These are phyloP conservation scores for Caenorhabditis sulstoni DNA, from an alignment of 2,888 invertebrate species.

Conservation along the genomic window DNA sequence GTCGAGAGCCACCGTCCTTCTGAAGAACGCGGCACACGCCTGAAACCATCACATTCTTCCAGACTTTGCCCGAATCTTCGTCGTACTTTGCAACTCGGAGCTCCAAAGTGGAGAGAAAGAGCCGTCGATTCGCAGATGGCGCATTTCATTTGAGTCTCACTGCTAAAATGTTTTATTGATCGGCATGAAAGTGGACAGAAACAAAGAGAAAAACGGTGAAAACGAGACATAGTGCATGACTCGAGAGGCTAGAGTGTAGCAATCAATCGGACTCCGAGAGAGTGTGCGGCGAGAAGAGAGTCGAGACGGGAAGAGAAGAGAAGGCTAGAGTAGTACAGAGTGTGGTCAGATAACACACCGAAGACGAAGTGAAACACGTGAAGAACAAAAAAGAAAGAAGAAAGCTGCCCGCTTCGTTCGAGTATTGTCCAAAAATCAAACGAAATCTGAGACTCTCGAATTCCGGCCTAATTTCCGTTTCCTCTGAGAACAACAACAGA, in stretches of 20 bases:
- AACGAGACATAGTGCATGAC: conserved; percentile 3
- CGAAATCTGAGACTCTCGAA: background rate
- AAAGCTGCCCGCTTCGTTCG: too few species aligned
- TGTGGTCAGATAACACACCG: conserved; percentile 1
- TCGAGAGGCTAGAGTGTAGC: conserved; percentile 46
- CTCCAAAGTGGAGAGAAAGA: conserved; percentile 54
- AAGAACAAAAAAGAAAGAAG: background rate
- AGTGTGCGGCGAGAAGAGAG: conserved; percentile 17
- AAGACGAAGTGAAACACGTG: background rate
- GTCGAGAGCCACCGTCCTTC: conserved; percentile 51
- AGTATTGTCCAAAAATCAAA: too few species aligned
- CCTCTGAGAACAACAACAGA: too few species aligned
- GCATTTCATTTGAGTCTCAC: conserved; percentile 46
- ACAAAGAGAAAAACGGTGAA: conserved; percentile 5
- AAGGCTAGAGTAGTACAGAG: conserved; percentile 32
- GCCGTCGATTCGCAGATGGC: conserved; percentile 50
- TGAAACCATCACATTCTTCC: conserved; percentile 17
- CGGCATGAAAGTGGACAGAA: background rate
- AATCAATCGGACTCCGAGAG: conserved; percentile 47
- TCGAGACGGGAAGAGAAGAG: conserved; percentile 10
- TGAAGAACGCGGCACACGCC: conserved; percentile 61
- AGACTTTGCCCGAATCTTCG: background rate
- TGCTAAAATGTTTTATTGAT: background rate
- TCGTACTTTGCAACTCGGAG: conserved; percentile 52
- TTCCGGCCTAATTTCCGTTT: background rate